These are phyloP conservation scores for Manis crassicaudata DNA, from an alignment of 2,797 vertebrate species.

Conservation along the genomic window DNA sequence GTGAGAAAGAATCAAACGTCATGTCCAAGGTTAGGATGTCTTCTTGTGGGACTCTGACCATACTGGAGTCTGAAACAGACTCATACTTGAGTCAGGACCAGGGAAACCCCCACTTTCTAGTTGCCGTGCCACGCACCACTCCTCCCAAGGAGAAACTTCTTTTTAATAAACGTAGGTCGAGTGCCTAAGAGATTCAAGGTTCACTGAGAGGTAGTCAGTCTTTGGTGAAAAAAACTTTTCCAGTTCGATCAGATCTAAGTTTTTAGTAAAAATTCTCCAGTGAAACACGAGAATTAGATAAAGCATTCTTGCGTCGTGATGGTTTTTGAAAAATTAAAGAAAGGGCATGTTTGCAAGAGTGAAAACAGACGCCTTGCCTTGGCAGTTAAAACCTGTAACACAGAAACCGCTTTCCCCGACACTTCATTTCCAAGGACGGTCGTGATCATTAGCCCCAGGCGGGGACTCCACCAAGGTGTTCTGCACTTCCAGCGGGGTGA, in stretches of 20 bases:
- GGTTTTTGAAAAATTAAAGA: constrained; percentile 67
- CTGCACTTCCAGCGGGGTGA: background rate
- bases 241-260: constrained; percentile 15
- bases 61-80: background rate
- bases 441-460: background rate
- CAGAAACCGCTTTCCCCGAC: background rate
- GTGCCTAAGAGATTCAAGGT: background rate
- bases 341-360: constrained; percentile 54
- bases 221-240: constrained; percentile 37
- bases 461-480: background rate
- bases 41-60: background rate
- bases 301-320: constrained; percentile 25
- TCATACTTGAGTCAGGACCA: background rate
- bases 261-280: constrained; percentile 39
- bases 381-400: background rate
- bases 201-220: background rate
- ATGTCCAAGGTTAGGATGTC: constrained; percentile 24
- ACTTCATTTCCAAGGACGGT: background rate
- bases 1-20: background rate
- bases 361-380: background rate
- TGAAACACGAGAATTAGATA: constrained; percentile 57
- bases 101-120: background rate
- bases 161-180: background rate
- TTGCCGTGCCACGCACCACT: constrained; percentile 36
- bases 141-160: constrained; percentile 28